A percentile compares a stretch with the other conserved stretches of the same genome.
phyloP scores from a whole-genome alignment of 2,113 vertebrate species.

The Actinemys pallida region DNA sequence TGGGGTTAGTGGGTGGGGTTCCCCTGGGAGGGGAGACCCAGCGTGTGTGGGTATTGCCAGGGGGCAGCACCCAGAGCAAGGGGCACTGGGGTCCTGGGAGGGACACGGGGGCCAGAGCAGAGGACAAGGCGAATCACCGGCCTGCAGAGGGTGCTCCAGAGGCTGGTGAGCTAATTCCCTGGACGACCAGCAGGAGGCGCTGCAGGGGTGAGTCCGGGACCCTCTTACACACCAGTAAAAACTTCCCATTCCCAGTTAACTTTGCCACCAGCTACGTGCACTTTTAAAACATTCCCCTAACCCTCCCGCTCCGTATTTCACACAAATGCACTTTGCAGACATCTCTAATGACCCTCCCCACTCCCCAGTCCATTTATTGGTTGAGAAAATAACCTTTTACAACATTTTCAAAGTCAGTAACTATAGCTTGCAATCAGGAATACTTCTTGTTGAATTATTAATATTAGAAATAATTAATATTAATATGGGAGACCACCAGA shows the following conservation, averaged over 20 bases:
- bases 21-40: no score
- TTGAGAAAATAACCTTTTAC: not conserved
- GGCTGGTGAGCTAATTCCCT: no score
- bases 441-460: not conserved
- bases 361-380: not conserved
- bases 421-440: not conserved
- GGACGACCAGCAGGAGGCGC: no score
- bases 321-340: not conserved
- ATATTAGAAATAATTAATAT: not conserved
- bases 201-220: no score
- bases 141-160: no score
- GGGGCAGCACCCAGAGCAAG: no score
- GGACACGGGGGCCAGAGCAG: no score
- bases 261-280: not conserved
- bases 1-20: no score
- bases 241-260: not conserved
- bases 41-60: no score
- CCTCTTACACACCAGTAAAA: not conserved
- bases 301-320: not conserved
- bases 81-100: no score
- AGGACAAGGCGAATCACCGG: no score
- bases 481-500: not conserved
- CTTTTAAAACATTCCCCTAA: not conserved
- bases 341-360: not conserved
- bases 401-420: not conserved